A percentile compares a stretch with the other conserved stretches of the same genome.
Conservation (phyloP, 1,140 invertebrate species). For the Eumaeus atala region DNA sequence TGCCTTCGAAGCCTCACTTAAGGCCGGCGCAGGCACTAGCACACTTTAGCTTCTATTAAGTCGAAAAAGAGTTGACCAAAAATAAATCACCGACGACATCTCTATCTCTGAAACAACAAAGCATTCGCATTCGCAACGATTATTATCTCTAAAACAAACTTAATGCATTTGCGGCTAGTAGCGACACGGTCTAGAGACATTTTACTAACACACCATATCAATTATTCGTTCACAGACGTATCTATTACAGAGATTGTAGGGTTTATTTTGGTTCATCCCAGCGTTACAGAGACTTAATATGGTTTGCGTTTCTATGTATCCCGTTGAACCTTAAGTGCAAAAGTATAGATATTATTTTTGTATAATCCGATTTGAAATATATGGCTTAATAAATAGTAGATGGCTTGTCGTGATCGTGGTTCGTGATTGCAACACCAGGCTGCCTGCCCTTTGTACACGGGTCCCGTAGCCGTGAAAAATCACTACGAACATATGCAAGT, state of each 20-base stretch:
- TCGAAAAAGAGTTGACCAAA: conserved; percentile 64
- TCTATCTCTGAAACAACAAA: conserved; percentile 71
- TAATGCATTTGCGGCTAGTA: conserved; percentile 71
- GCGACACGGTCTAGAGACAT: conserved; percentile 70
- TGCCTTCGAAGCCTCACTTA: conserved; percentile 10
- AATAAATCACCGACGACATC: conserved; percentile 69
- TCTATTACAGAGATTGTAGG: conserved; percentile 27
- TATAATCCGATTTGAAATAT: conserved; percentile 24
- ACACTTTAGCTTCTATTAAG: conserved; percentile 51
- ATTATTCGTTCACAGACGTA: conserved; percentile 25
- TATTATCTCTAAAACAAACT: conserved; percentile 72
- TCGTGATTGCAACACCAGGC: conserved; percentile 69
- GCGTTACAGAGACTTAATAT: conserved; percentile 25
- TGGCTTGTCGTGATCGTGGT: conserved; percentile 64
- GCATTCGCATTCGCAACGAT: conserved; percentile 69
- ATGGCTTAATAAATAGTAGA: conserved; percentile 53
- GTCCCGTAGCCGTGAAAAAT: conserved; percentile 70
- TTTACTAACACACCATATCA: conserved; percentile 45
- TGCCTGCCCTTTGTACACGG: conserved; percentile 70
- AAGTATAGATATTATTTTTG: conserved; percentile 34
- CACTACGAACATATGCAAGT: conserved; percentile 67
- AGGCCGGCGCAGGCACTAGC: conserved; percentile 22
- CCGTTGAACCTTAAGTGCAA: conserved; percentile 28
- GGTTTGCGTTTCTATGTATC: conserved; percentile 29
- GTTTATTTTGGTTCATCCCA: conserved; percentile 28